Evolutionary conservation across 2,113 vertebrate genomes (phyloP).

Genomic region (Lasiurus cinereus): DNA sequence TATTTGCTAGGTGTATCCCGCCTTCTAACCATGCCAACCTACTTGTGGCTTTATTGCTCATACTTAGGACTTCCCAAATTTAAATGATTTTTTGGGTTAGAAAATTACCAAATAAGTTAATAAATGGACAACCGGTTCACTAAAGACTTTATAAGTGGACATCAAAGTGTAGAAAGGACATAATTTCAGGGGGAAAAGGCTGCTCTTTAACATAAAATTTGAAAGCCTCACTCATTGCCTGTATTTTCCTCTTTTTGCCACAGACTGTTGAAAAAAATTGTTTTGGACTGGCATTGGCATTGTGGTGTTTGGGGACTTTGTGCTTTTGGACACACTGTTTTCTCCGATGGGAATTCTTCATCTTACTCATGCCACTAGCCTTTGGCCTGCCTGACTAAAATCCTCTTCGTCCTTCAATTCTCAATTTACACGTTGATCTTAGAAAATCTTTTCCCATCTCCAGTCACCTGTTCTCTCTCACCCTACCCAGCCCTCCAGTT

Average conservation of each 20-base stretch:
- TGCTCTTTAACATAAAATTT: neutral
- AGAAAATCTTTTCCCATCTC: neutral
- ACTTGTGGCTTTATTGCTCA: neutral
- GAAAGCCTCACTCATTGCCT: neutral
- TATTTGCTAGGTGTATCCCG: neutral
- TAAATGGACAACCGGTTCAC: neutral
- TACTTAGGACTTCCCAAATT: neutral
- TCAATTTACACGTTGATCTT: neutral
- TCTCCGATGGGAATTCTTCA: neutral
- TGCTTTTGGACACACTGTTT: neutral
- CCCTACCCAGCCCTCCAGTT: neutral
- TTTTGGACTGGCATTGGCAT: neutral
- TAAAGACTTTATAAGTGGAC: neutral
- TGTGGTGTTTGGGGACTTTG: neutral
- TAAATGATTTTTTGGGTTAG: neutral
- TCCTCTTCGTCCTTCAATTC: neutral
- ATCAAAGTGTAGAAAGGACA: neutral
- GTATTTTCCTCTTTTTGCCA: constrained; percentile 1
- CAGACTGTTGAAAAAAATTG: neutral
- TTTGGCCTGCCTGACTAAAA: constrained; percentile 1
- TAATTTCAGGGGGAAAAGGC: neutral
- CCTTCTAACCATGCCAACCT: neutral
- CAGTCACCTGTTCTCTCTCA: neutral
- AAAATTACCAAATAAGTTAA: constrained; percentile 27
- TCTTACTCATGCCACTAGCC: neutral